phyloP scores from a whole-genome alignment of 1,140 invertebrate genomes.

The Bombus fervidus region DNA sequence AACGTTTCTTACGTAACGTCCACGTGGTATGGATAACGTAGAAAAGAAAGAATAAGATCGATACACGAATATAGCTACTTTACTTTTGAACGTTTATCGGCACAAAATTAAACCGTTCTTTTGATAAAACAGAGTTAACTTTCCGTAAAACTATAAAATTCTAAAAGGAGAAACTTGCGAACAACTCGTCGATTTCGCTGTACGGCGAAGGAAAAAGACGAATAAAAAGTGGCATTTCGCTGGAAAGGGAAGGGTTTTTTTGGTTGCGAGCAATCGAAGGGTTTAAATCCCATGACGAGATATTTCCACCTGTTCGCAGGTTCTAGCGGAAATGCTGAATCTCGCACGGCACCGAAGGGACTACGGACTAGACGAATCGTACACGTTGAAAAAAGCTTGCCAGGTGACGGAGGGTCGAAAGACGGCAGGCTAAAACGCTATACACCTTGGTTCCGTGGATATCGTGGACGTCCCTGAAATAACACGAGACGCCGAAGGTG shows the following conservation, averaged over 20 bases:
- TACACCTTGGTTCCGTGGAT: background rate
- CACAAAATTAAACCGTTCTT: rapidly evolving
- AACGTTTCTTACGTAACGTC: slow-evolving; percentile 1
- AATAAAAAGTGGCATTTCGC: too few relatives aligned
- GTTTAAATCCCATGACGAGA: background rate
- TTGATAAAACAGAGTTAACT: too few relatives aligned
- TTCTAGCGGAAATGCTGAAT: background rate
- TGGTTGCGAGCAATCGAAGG: background rate
- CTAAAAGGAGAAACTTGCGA: too few relatives aligned
- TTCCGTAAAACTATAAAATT: too few relatives aligned
- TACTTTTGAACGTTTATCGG: background rate
- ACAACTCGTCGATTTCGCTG: too few relatives aligned
- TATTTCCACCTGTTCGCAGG: background rate
- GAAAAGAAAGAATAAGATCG: background rate
- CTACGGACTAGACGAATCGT: background rate
- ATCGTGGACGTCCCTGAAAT: slow-evolving; percentile 28
- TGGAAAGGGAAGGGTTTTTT: background rate
- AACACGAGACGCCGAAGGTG: slow-evolving; percentile 5
- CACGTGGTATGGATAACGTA: background rate
- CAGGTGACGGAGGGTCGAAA: background rate
- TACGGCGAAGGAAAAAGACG: rapidly evolving
- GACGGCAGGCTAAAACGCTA: background rate
- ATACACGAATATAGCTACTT: background rate
- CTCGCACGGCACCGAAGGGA: too few relatives aligned
- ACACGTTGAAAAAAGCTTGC: background rate